These are phyloP conservation scores for Steatocranus sp. DNA, from an alignment of 2,797 vertebrate genomes.

Conservation along the genomic window DNA sequence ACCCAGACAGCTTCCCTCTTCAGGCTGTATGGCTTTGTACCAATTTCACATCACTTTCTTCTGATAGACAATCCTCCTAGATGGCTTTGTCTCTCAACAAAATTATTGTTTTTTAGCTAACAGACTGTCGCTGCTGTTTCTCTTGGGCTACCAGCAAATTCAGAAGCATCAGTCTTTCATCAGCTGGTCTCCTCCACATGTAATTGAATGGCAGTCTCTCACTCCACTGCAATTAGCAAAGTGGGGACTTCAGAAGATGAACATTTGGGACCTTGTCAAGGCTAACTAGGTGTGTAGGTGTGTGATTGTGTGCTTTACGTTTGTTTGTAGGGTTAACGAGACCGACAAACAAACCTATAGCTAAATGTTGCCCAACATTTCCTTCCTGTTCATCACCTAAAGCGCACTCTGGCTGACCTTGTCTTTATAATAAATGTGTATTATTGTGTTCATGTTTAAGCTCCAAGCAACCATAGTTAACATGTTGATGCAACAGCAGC, in stretches of 20 bases:
- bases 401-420: constrained; percentile 16
- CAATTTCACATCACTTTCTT: neutral
- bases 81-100: neutral
- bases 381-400: constrained; percentile 18
- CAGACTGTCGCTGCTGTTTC: neutral
- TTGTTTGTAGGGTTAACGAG: neutral
- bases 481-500: constrained; percentile 31
- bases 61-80: neutral
- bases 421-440: constrained; percentile 19
- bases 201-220: constrained; percentile 46
- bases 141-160: neutral
- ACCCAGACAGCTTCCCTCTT: neutral
- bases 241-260: constrained; percentile 20
- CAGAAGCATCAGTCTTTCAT: neutral
- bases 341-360: neutral
- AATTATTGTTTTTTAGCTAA: neutral
- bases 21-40: neutral
- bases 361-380: constrained; percentile 10
- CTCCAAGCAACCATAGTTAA: constrained; percentile 27
- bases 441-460: constrained; percentile 23
- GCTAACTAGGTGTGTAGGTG: neutral
- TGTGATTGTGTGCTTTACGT: neutral
- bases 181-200: constrained; percentile 22
- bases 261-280: constrained; percentile 22
- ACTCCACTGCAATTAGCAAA: constrained; percentile 25